Conservation (phyloP, 2,888 invertebrate genomes). For the Sinodicranocentrus sp. region DNA sequence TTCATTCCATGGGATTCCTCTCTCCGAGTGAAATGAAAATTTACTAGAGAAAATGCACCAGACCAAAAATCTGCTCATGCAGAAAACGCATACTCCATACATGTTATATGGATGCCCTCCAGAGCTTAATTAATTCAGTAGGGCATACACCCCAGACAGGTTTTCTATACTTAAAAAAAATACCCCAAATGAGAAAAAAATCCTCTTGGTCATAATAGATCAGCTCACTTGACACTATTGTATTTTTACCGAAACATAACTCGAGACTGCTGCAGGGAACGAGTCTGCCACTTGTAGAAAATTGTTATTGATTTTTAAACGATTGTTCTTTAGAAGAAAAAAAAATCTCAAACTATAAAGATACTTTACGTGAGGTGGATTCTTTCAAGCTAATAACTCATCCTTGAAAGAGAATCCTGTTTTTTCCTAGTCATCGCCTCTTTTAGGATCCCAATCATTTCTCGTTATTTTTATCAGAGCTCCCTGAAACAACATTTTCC, state of each 20-base stretch:
- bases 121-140: background rate
- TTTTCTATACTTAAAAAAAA: background rate
- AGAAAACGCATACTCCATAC: no score
- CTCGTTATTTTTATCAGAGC: background rate
- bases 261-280: background rate
- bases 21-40: constrained; percentile 20
- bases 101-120: no score
- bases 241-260: constrained; percentile 4
- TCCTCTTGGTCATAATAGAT: background rate
- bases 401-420: background rate
- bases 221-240: background rate
- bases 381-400: no score
- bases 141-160: constrained; percentile 9
- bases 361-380: background rate
- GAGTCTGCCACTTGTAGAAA: background rate
- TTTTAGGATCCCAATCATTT: background rate
- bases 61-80: no score
- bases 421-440: background rate
- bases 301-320: constrained; percentile 14
- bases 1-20: constrained; percentile 8
- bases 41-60: constrained; percentile 5
- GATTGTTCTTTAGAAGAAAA: background rate
- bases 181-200: no score
- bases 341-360: background rate
- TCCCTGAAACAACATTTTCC: background rate